Evolutionary conservation across 2,113 vertebrate genomes (phyloP).

Genomic region (Aspiorhynchus laticeps): DNA sequence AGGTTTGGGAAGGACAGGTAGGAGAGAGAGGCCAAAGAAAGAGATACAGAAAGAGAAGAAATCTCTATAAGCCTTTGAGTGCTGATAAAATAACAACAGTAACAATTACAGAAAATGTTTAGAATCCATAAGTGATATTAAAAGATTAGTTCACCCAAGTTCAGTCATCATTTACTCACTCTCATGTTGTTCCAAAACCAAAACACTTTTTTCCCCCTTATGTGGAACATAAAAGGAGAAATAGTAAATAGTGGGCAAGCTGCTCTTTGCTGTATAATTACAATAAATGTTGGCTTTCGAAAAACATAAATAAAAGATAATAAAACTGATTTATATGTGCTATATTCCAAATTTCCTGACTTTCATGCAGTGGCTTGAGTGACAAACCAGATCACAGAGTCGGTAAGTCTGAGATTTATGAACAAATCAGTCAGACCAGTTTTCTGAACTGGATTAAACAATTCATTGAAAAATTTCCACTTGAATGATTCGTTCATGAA

Average conservation of each 20-base stretch:
- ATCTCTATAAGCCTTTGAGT: neutral
- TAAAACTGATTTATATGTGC: neutral
- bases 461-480: neutral
- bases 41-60: conserved; percentile 34
- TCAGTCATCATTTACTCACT: neutral
- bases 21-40: conserved; percentile 43
- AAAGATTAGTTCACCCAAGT: neutral
- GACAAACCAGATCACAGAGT: neutral
- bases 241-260: neutral
- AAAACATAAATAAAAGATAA: neutral
- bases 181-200: neutral
- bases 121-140: neutral
- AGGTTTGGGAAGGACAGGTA: conserved; percentile 63
- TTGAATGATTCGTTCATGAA: neutral
- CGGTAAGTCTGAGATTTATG: neutral
- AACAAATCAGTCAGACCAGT: neutral
- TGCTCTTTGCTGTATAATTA: neutral
- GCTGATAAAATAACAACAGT: neutral
- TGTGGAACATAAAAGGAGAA: neutral
- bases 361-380: neutral
- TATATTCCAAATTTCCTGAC: neutral
- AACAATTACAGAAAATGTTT: neutral
- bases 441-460: neutral
- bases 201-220: neutral
- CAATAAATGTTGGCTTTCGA: neutral